These are phyloP conservation scores for Cossypha dichroa DNA, from an alignment of 2,797 vertebrate genomes.

Conservation along the genomic window DNA sequence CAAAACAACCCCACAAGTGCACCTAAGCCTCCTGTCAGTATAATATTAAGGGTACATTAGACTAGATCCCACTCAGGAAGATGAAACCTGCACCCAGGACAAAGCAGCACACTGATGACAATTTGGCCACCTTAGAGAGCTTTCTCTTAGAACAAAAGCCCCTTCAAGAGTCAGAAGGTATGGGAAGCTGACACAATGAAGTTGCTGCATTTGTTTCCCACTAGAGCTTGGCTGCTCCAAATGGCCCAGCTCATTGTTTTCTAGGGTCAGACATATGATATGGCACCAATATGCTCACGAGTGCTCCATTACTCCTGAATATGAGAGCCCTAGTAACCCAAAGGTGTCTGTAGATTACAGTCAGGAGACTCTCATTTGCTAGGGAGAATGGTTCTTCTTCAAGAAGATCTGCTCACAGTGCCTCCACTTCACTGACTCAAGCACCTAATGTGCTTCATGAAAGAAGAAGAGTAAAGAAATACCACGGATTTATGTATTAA, in stretches of 20 bases:
- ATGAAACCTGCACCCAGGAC: background rate
- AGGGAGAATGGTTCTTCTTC: background rate
- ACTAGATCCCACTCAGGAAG: background rate
- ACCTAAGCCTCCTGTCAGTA: background rate
- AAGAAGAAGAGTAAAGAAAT: background rate
- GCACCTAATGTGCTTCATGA: background rate
- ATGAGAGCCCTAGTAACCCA: background rate
- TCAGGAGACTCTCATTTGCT: background rate
- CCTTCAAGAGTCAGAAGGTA: background rate
- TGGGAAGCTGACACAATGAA: background rate
- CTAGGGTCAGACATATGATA: background rate
- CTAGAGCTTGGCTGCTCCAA: background rate
- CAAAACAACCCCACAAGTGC: background rate
- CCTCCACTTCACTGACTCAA: background rate
- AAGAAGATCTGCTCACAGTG: background rate
- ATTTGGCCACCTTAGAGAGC: background rate
- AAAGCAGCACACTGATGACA: background rate
- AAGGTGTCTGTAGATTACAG: background rate
- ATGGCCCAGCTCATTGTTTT: background rate
- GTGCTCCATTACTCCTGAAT: background rate
- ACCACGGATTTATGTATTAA: background rate
- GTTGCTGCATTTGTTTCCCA: background rate
- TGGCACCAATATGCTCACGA: background rate
- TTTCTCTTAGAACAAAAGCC: background rate
- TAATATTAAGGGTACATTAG: background rate